phyloP scores from a whole-genome alignment of 2,888 invertebrate species.

The Teleogryllus oceanicus region DNA sequence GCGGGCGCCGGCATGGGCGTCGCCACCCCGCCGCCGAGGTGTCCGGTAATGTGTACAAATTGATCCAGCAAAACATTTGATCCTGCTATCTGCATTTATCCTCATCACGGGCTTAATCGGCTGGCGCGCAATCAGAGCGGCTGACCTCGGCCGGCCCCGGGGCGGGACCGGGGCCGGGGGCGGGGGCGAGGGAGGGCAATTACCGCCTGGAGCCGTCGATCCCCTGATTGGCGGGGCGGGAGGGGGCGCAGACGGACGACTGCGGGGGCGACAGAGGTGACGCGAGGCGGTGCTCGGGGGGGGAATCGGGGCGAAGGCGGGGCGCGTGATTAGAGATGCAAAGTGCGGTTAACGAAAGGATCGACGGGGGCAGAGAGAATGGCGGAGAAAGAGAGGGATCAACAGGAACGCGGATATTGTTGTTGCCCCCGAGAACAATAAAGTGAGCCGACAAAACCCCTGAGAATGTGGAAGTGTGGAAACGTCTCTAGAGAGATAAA shows the following conservation, averaged over 20 bases:
- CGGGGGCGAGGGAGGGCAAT: background rate
- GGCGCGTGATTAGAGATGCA: too few species aligned
- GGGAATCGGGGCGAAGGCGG: too few species aligned
- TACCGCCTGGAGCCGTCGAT: too few species aligned
- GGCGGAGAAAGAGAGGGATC: too few species aligned
- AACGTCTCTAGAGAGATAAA: too few species aligned
- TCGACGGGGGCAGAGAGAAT: too few species aligned
- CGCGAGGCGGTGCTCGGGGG: background rate
- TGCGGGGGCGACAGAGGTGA: background rate
- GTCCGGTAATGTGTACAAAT: slow-evolving; percentile 4
- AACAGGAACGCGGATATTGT: too few species aligned
- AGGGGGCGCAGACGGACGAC: background rate
- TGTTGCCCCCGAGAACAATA: too few species aligned
- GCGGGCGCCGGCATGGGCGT: background rate
- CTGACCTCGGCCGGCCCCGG: background rate
- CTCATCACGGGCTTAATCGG: background rate
- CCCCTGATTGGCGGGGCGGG: background rate
- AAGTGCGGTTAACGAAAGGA: too few species aligned
- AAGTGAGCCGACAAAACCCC: too few species aligned
- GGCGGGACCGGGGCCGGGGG: background rate
- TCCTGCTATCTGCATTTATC: slow-evolving; percentile 7
- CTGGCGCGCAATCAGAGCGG: background rate
- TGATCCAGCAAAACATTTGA: slow-evolving; percentile 6
- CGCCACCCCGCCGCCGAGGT: background rate
- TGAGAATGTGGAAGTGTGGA: too few species aligned